Base-by-base conservation (phyloP, 2,797 vertebrate genomes). In the Fringilla coelebs region DNA sequence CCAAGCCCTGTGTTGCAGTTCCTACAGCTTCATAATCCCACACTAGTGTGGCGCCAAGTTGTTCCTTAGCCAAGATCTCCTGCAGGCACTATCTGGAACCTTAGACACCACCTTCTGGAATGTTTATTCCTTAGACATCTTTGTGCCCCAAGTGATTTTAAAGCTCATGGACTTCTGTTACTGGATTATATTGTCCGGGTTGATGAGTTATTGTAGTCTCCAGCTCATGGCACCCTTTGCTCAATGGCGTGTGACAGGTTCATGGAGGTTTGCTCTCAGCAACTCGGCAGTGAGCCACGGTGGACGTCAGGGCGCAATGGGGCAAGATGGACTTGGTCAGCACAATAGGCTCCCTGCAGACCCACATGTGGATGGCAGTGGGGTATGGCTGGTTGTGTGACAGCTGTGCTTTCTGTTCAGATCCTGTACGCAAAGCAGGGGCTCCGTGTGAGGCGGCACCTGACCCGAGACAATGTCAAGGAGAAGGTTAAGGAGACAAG, bases 401-500 rank as follows among this genome's bases (percentile, higher is more conserved):
- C 1, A 2, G 11, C 45, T 15, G 3, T 28, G 17, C 51, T 91
- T 58, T 41, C 70, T 85, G 21, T 88, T 34, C 93, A 99, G 99
- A 93, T 98, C 49, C 78, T 98, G 40, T 55, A 94, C 77, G 98
- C 98, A 34, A 99, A 99, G 93, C 98, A 98, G 94, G 98, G 98
- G 6, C 90, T 99, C 48, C 92, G 97, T 21, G 85, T 98, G 73
- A 98, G 97, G 67, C 92, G 94, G 28, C 94, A 71, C 43, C 87
- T 99, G 88, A 98, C 97, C 48, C 98, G 96, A 72, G 90, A 97
- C 43, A 98, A 97, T 0, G 36, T 98, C 74, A 98, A 97, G 88
- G 98, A 99, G 93, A 98, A 98, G 57, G 73, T 98, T n/a, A 94
- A 89, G 11, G 98, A 99, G 22, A 91, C 97, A 43, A 98, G 96